Base-by-base conservation (phyloP, 2,113 vertebrate genomes). In the Perca flavescens region DNA sequence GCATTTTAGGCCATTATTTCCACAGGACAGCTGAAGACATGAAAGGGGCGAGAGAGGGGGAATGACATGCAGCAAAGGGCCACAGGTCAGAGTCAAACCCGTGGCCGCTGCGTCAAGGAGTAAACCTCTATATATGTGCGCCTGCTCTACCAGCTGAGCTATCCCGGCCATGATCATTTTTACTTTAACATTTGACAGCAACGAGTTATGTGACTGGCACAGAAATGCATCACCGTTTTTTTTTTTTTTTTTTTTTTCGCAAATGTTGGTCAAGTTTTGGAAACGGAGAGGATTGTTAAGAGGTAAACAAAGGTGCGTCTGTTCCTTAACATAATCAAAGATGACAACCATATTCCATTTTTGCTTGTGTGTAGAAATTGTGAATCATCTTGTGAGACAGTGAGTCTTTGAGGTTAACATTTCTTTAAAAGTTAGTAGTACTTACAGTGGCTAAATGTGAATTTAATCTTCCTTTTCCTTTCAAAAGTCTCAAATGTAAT, bases 261-360 rank as follows among this genome's bases (percentile, higher is more conserved):
- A 65, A 71, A 66, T 47, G 0, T 17, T 49, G 25, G 6, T 49
- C 2, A 25, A 17, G 34, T 15, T 36, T 47, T 21, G 16, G 46
- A 49, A 68, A 63, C 10, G 21, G 1, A 19, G 13, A 13, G 2
- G 5, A 17, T 16, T 58, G 40, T 46, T 76, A 19, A 43, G 40
- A 43, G 40, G 40, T 43, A 43, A 25, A 34, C 22, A 60, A 53
- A 21, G n/a, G 21, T 67, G 14, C 34, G 34, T 11, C 10, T n/a
- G 19, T 28, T 6, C 25, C 15, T 15, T 17, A 67, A 62, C 36
- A 21, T 12, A 31, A 63, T 62, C 49, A 28, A 40, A 67, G 7
- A 52, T 43, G 28, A 43, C 54, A n/a, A n/a, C 62, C 62, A 46
- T 47, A 75, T 77, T 82, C 15, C 36, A 28, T 54, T 74, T 66